Evolutionary conservation across 1,140 invertebrate genomes (phyloP).

Genomic region (Protaetia brevitarsis): DNA sequence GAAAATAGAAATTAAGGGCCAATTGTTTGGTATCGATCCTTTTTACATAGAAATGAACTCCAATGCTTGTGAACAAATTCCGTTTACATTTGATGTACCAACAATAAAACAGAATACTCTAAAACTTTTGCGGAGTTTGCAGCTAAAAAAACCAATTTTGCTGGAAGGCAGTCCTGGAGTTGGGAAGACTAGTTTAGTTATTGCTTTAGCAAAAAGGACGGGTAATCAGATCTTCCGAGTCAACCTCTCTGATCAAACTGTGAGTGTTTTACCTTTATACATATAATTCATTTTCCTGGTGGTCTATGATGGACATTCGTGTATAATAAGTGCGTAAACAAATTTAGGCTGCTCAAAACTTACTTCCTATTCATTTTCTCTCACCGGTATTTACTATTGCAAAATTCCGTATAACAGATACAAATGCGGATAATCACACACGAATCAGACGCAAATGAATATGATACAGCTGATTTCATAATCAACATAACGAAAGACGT

Average conservation of each 20-base stretch:
- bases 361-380: too few species aligned
- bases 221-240: slow-evolving; percentile 85
- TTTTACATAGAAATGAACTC: slow-evolving; percentile 64
- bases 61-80: slow-evolving; percentile 32
- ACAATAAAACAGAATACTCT: slow-evolving; percentile 82
- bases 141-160: slow-evolving; percentile 87
- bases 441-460: too few species aligned
- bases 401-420: too few species aligned
- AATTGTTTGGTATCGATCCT: slow-evolving; percentile 66
- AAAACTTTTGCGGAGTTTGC: slow-evolving; percentile 81
- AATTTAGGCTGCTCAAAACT: too few species aligned
- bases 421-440: too few species aligned
- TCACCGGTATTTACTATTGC: too few species aligned
- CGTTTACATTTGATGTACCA: slow-evolving; percentile 76
- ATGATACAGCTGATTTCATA: too few species aligned
- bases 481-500: too few species aligned
- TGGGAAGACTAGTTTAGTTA: slow-evolving; percentile 94
- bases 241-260: slow-evolving; percentile 98
- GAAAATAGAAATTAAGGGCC: slow-evolving; percentile 32
- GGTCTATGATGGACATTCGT: too few species aligned
- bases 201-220: slow-evolving; percentile 83
- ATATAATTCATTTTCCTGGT: too few species aligned
- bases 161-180: slow-evolving; percentile 98
- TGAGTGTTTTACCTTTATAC: slow-evolving; percentile 58
- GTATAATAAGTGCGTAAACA: too few species aligned